These are phyloP conservation scores for Tetrao urogallus DNA, from an alignment of 2,113 vertebrate species.

Conservation along the genomic window DNA sequence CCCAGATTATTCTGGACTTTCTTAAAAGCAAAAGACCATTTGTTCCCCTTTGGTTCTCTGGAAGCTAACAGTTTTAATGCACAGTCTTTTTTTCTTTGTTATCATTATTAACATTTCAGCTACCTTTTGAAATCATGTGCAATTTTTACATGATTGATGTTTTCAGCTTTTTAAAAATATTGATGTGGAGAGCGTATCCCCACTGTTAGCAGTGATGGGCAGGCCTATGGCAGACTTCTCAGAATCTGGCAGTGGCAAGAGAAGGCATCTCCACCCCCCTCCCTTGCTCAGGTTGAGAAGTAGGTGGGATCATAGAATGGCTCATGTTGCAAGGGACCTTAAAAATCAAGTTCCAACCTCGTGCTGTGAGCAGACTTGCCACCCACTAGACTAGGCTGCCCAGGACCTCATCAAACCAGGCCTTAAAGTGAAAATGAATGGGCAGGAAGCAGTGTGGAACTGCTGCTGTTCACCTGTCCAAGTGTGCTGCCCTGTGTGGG, in stretches of 20 bases:
- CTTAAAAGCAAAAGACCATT: not conserved
- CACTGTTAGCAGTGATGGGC: not conserved
- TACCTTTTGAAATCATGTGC: not conserved
- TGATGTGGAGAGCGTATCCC: not conserved
- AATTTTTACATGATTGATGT: not conserved
- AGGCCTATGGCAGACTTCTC: not conserved
- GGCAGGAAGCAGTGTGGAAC: rapidly evolving
- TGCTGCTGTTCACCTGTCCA: not conserved
- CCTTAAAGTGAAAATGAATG: rapidly evolving
- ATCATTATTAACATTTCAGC: not conserved
- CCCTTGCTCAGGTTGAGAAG: not conserved
- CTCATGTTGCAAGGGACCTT: no score
- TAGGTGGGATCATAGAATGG: not conserved
- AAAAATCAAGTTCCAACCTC: no score
- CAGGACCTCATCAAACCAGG: no score
- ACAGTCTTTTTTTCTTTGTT: not conserved
- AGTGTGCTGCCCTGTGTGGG: not conserved
- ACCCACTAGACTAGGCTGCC: no score
- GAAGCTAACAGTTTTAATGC: not conserved
- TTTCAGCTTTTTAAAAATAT: not conserved
- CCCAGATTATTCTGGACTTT: conserved; percentile 9
- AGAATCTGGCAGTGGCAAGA: not conserved
- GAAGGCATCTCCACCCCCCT: not conserved
- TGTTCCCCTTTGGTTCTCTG: not conserved
- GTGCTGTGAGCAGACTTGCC: no score